Evolutionary conservation across 2,888 invertebrate genomes (phyloP).

Genomic region (Eupithecia subfuscata): DNA sequence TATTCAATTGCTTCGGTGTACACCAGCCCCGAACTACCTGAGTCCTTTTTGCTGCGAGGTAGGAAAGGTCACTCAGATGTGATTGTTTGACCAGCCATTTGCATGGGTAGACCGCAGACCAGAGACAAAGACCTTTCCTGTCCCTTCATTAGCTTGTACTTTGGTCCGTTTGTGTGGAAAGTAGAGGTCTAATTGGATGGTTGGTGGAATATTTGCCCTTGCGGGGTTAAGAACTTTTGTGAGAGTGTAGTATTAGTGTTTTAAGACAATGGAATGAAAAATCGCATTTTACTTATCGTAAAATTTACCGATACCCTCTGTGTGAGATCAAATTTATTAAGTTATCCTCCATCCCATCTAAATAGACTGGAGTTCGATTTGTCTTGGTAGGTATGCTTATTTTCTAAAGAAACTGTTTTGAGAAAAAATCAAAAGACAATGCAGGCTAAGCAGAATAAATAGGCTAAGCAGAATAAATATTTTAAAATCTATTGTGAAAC

Average conservation of each 20-base stretch:
- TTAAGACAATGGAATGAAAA: not conserved
- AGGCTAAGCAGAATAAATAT: too few relatives aligned
- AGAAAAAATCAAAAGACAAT: too few relatives aligned
- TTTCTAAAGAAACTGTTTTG: too few relatives aligned
- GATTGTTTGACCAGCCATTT: conserved; percentile 23
- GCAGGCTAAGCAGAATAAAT: too few relatives aligned
- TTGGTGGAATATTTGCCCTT: not conserved
- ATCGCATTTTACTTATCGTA: not conserved
- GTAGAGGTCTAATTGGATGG: conserved; percentile 2
- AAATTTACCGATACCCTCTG: too few relatives aligned
- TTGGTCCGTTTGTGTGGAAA: not conserved
- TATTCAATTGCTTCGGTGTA: not conserved
- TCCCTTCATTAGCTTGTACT: conserved; percentile 2
- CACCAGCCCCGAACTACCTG: not conserved
- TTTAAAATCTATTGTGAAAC: too few relatives aligned
- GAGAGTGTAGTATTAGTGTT: not conserved
- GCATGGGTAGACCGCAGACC: conserved; percentile 11
- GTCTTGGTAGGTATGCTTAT: too few relatives aligned
- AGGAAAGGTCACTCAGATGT: conserved; percentile 18
- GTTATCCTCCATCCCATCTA: not conserved
- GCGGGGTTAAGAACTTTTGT: not conserved
- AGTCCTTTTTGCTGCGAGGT: conserved; percentile 11
- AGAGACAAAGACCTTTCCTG: conserved; percentile 4
- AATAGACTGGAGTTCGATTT: too few relatives aligned
- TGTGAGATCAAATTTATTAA: not conserved